Evolutionary conservation across 2,113 vertebrate species (phyloP).

Genomic region (Leucopternis melanops): DNA sequence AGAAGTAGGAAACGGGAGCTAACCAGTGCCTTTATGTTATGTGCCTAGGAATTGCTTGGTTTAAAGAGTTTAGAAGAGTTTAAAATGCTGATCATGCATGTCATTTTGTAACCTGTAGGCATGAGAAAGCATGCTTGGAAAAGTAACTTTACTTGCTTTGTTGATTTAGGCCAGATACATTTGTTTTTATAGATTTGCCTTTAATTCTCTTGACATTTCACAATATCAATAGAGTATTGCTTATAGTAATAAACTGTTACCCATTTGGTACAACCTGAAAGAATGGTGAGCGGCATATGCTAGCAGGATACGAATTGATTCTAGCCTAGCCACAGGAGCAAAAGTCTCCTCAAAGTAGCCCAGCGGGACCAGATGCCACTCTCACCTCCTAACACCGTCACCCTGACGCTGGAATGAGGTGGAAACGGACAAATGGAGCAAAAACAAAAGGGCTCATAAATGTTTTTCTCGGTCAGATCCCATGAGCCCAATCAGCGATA

Average conservation of each 20-base stretch:
- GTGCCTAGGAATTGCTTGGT: background rate
- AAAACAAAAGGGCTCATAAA: background rate
- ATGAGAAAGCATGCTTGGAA: background rate
- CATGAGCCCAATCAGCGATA: background rate
- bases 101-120: background rate
- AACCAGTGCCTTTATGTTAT: background rate
- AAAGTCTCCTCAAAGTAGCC: no score
- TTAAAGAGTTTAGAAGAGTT: background rate
- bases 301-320: no score
- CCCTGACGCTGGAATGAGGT: background rate
- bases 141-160: background rate
- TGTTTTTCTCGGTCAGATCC: constrained; percentile 27
- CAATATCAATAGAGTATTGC: background rate
- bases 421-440: background rate
- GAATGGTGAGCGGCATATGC: no score
- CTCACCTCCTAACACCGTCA: no score
- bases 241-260: background rate
- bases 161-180: background rate
- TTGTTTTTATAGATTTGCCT: background rate
- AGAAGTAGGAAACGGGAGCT: background rate
- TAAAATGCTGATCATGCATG: background rate
- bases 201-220: background rate
- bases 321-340: no score
- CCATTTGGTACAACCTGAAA: no score
- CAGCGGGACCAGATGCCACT: no score